Percentiles rank a stretch among this genome's conserved stretches.
phyloP scores from a whole-genome alignment of 2,888 invertebrate species.

The Dimorphilus gyrociliatus region DNA sequence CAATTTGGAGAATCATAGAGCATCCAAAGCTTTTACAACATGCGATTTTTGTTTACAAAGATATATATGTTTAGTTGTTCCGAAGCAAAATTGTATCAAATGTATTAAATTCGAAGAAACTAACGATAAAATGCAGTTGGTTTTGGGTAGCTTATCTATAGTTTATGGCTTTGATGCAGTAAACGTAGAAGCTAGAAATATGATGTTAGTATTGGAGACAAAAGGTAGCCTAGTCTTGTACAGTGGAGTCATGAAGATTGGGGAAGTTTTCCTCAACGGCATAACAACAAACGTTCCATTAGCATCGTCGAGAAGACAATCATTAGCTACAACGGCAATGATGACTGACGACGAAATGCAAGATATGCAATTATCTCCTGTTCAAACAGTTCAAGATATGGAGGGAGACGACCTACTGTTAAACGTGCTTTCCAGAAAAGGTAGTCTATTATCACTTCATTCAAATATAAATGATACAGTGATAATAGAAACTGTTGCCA shows the following conservation, averaged over 20 bases:
- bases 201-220: slow-evolving; percentile 67
- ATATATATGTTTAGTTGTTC: slow-evolving; percentile 60
- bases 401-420: too few relatives aligned
- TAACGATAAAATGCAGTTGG: slow-evolving; percentile 45
- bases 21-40: slow-evolving; percentile 61
- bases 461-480: too few relatives aligned
- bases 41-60: slow-evolving; percentile 69
- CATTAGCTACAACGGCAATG: neutral
- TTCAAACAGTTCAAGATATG: too few relatives aligned
- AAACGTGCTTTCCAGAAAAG: too few relatives aligned
- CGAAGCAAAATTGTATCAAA: too few relatives aligned
- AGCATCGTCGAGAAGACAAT: slow-evolving; percentile 6
- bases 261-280: slow-evolving; percentile 5
- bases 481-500: too few relatives aligned
- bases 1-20: slow-evolving; percentile 21
- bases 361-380: too few relatives aligned
- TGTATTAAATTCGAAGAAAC: slow-evolving; percentile 38
- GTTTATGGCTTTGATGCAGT: slow-evolving; percentile 70
- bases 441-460: too few relatives aligned
- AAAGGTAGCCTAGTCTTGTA: slow-evolving; percentile 62
- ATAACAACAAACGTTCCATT: neutral
- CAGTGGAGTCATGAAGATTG: slow-evolving; percentile 58
- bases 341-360: too few relatives aligned
- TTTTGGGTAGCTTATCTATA: slow-evolving; percentile 55
- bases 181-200: slow-evolving; percentile 54